Evolutionary conservation across 2,888 invertebrate genomes (phyloP).

Genomic region (Synergus umbraculus): DNA sequence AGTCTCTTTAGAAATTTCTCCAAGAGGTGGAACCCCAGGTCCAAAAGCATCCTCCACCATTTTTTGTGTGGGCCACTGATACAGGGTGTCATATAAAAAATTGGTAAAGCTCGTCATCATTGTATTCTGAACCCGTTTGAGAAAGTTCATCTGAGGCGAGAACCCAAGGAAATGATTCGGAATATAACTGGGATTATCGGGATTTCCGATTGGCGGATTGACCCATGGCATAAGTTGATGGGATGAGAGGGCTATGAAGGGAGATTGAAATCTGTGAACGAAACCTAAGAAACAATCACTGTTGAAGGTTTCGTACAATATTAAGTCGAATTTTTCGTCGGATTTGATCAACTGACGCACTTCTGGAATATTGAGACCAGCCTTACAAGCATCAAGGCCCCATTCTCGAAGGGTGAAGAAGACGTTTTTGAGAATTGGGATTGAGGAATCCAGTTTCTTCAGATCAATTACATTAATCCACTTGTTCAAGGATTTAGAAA

Average conservation of each 20-base stretch:
- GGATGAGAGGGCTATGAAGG: slow-evolving; percentile 81
- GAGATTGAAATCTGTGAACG: slow-evolving; percentile 81
- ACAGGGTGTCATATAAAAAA: slow-evolving; percentile 67
- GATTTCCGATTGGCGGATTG: slow-evolving; percentile 80
- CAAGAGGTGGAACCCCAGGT: slow-evolving; percentile 77
- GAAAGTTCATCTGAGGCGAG: slow-evolving; percentile 76
- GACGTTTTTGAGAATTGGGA: neutral
- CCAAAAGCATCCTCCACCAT: slow-evolving; percentile 44
- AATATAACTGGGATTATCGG: slow-evolving; percentile 81
- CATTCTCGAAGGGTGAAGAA: neutral
- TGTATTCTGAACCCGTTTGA: slow-evolving; percentile 77
- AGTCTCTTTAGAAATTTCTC: slow-evolving; percentile 79
- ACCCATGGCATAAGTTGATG: slow-evolving; percentile 81
- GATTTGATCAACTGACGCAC: slow-evolving; percentile 63
- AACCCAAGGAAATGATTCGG: slow-evolving; percentile 79
- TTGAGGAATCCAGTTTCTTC: neutral
- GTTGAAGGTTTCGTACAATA: slow-evolving; percentile 85
- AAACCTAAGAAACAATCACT: slow-evolving; percentile 85
- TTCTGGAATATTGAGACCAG: slow-evolving; percentile 72
- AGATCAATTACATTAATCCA: neutral
- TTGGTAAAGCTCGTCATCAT: slow-evolving; percentile 67
- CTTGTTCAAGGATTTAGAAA: slow-evolving; percentile 59
- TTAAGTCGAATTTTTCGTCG: slow-evolving; percentile 81
- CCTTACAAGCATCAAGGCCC: slow-evolving; percentile 68
- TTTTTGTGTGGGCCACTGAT: slow-evolving; percentile 73